These are phyloP conservation scores for Petrocephalus schoutedeni DNA, from an alignment of 2,797 vertebrate species.

Conservation along the genomic window DNA sequence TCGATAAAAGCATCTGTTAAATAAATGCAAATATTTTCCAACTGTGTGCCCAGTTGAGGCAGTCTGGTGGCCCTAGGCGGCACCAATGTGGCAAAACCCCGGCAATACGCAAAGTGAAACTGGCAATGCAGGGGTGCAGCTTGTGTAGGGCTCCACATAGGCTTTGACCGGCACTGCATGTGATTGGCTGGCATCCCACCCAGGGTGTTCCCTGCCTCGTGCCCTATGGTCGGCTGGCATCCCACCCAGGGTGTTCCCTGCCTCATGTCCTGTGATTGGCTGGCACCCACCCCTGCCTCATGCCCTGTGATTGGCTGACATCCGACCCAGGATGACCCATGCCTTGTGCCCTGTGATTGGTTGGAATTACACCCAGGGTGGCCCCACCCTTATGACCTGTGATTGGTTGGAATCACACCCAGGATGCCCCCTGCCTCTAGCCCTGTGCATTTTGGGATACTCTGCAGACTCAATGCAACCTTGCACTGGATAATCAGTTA, in stretches of 20 bases:
- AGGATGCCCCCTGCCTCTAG: neutral
- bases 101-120: no score
- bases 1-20: neutral
- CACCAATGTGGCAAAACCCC: no score
- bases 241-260: neutral
- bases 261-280: neutral
- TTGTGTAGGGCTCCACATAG: neutral
- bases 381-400: neutral
- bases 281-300: no score
- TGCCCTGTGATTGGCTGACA: neutral
- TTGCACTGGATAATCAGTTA: neutral
- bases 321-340: neutral
- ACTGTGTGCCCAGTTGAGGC: neutral
- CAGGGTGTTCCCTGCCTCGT: neutral
- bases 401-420: neutral
- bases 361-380: neutral
- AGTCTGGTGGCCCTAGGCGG: neutral
- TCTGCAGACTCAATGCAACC: neutral
- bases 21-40: neutral
- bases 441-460: neutral
- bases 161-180: neutral
- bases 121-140: neutral
- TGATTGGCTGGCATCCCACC: neutral
- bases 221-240: neutral
- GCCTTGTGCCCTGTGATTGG: neutral